Conservation (phyloP, 1,140 invertebrate species). For the Lepidotrigona ventralis region DNA sequence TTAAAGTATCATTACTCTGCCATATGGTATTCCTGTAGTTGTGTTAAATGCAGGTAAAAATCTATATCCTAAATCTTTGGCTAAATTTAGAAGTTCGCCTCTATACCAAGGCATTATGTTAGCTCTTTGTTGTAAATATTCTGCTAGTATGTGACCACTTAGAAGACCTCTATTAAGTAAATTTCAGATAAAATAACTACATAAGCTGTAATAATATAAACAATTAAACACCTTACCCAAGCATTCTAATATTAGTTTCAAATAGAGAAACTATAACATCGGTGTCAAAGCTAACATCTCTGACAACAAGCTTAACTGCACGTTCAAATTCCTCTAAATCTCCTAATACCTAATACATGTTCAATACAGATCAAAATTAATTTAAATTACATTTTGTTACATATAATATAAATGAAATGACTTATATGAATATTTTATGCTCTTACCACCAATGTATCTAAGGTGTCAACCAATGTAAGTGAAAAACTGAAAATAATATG, state of each 20-base stretch:
- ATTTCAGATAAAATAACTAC: neutral
- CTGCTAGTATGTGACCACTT: slow-evolving; percentile 95
- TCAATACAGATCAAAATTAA: slow-evolving; percentile 20
- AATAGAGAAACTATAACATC: slow-evolving; percentile 98
- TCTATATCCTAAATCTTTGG: slow-evolving; percentile 94
- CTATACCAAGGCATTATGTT: slow-evolving; percentile 94
- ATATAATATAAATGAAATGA: neutral
- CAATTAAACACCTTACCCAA: slow-evolving; percentile 86
- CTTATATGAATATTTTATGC: slow-evolving; percentile 28
- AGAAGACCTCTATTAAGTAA: slow-evolving; percentile 88
- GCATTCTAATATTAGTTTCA: slow-evolving; percentile 98
- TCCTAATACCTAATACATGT: slow-evolving; percentile 85
- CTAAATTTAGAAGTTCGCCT: slow-evolving; percentile 93
- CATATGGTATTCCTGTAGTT: slow-evolving; percentile 97
- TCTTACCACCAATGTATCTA: slow-evolving; percentile 94
- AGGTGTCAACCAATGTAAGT: slow-evolving; percentile 95
- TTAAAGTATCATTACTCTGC: slow-evolving; percentile 84
- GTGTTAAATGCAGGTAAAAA: slow-evolving; percentile 98
- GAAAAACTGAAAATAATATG: slow-evolving; percentile 90
- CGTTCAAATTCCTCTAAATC: slow-evolving; percentile 97
- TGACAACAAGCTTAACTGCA: slow-evolving; percentile 92
- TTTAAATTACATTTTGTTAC: slow-evolving; percentile 31
- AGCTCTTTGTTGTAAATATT: slow-evolving; percentile 88
- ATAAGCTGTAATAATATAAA: neutral
- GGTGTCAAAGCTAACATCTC: slow-evolving; percentile 93